Evolutionary conservation across 2,888 invertebrate species (phyloP), one percentile per base, ranked within the genome.

Genomic region (Lycaena phlaeas): DNA sequence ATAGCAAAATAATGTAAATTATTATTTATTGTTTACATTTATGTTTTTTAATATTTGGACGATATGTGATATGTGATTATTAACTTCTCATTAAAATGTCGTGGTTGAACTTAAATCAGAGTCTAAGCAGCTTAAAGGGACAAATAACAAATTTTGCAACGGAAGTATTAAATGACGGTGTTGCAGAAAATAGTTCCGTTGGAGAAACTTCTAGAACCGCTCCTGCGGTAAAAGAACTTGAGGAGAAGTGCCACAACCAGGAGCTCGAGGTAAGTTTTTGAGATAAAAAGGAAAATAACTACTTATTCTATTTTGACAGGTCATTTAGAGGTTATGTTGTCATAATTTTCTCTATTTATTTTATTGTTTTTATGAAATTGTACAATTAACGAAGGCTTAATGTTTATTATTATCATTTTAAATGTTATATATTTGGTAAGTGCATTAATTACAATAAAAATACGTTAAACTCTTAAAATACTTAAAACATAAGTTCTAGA

Each of bases 81-180:
- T 14, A 10, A 25, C 45, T 42, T 18, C 34, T 18, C 12, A 22
- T 7, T 26, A 78, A 66, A 57, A 90, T 90, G 90, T 87, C 90
- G 70, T 91, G 91, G 91, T 79, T 90, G 45, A 88, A 88, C 68
- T 61, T 87, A 44, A 91, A 91, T 68, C 86, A 88, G 57, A 88
- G 88, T 77, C 78, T 89, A 52, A 88, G 73, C 64, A 89, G 86
- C 74, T 78, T 96, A 51, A 95, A 94, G 72, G 96, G 95, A 53
- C 96, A 96, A 85, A 88, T 96, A 59, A 89, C 91, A 25, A 95
- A 88, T 81, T 92, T 96, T 61, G 95, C 96, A 44, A 93, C 92
- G 68, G 95, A 95, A 77, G 95, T 96, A 56, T 86, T 96, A 64
- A 90, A 92, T 50, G 95, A 95, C 57, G 87, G 86, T 49, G 85